Evolutionary conservation across 2,113 vertebrate species (phyloP), one percentile per base, ranked within the genome.

Genomic region (Regulus satrapa): DNA sequence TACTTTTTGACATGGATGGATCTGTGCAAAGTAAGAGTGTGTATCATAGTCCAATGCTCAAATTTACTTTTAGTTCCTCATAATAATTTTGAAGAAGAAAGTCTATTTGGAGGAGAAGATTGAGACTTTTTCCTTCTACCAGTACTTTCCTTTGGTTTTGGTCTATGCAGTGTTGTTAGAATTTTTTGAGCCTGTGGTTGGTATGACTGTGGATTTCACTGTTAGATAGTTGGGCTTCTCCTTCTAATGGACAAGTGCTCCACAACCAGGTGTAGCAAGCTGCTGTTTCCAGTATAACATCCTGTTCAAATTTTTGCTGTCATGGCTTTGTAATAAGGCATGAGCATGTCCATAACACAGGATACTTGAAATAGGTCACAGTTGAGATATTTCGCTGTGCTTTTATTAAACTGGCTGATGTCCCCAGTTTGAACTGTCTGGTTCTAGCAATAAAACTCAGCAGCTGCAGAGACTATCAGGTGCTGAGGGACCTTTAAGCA

Each of bases 331-430:
- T 83, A 95, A 80, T 91, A 62, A 85, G 80, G 36, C 43, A 41
- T 74, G 81, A 94, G 61, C 66, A 89, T 97, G 96, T 68, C 78
- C 71, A 5, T 46, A 94, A 64, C 78, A 85, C 74, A 45, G 46
- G 95, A 78, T 85, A 87, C 90, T 81, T 52, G 38, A 73, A 94
- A 84, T 80, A 72, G 94, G 92, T 91, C 75, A 45, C 75, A 28
- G 31, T 91, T 71, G 85, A 79, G 85, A 89, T 75, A 28, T 94
- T 94, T 97, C 89, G 48, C 81, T 73, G 78, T 28, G 80, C 80
- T 91, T 95, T 97, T 97, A 95, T 96, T 97, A 96, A 96, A 95
- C 88, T 89, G 92, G 88, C 93, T 92, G 93, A 96, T 95, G 96
- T 94, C 97, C 97, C 88, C 75, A 79, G 67, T 96, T 90, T 97